Evolutionary conservation across 2,113 vertebrate species (phyloP).

Genomic region (Elanus axillaris): DNA sequence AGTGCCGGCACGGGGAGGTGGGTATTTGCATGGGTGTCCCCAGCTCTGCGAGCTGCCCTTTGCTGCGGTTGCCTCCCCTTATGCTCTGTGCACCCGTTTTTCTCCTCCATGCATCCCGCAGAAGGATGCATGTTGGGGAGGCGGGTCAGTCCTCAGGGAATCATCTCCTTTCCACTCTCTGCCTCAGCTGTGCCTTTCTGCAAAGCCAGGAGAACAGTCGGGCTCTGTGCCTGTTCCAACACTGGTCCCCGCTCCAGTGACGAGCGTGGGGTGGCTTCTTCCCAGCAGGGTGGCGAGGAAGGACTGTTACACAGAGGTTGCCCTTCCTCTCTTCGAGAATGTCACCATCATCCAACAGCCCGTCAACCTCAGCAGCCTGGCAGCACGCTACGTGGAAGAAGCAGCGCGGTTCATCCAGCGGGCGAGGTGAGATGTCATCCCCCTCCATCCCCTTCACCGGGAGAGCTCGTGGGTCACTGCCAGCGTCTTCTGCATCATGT

Average conservation of each 20-base stretch:
- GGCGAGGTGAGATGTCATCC: slow-evolving; percentile 76
- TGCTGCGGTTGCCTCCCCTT: background rate
- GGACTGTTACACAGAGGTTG: slow-evolving; percentile 78
- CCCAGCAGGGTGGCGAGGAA: background rate
- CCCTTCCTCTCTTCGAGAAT: slow-evolving; percentile 90
- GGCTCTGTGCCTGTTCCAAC: background rate
- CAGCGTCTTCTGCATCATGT: rapidly evolving
- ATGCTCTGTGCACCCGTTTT: rapidly evolving
- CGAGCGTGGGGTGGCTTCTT: background rate
- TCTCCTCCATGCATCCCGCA: too few species aligned
- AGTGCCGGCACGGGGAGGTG: background rate
- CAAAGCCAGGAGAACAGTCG: background rate
- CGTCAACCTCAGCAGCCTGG: slow-evolving; percentile 79
- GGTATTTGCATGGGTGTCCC: background rate
- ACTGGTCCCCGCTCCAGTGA: rapidly evolving
- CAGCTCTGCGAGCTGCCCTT: background rate
- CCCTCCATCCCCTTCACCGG: rapidly evolving
- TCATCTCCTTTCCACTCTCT: rapidly evolving
- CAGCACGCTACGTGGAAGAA: slow-evolving; percentile 72
- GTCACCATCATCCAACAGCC: slow-evolving; percentile 85
- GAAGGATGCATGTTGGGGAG: rapidly evolving
- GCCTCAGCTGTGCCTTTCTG: background rate
- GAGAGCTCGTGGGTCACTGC: background rate
- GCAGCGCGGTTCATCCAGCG: slow-evolving; percentile 75
- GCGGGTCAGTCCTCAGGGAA: background rate